Conservation (phyloP, 2,113 vertebrate species). For the Pelecanoides urinatrix region DNA sequence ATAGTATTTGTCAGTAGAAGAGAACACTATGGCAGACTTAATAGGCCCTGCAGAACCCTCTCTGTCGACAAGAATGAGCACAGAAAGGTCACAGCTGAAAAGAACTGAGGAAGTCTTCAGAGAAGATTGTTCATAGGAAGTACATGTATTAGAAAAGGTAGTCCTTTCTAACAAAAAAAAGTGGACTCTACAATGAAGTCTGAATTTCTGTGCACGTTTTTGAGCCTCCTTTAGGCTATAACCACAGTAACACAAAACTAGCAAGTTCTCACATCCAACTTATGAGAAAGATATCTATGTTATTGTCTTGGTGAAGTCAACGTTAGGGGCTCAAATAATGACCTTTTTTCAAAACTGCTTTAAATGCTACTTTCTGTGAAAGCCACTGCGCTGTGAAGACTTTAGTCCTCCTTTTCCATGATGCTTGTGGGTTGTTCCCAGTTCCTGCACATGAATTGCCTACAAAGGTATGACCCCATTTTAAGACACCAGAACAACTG, state of each 20-base stretch:
- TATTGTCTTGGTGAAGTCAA: not conserved
- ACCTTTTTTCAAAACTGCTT: not conserved
- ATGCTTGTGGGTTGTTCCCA: not conserved
- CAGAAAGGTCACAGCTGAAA: not conserved
- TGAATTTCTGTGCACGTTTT: not conserved
- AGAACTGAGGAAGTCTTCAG: not conserved
- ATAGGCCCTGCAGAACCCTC: not conserved
- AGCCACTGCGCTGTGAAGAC: not conserved
- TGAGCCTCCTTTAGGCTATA: not conserved
- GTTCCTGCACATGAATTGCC: not conserved
- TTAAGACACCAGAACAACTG: not conserved
- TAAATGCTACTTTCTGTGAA: not conserved
- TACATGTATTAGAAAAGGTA: not conserved
- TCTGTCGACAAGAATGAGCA: not conserved
- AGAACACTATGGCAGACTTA: not conserved
- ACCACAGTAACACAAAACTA: not conserved
- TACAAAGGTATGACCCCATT: not conserved
- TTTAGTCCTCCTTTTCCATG: not conserved
- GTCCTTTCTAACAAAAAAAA: not conserved
- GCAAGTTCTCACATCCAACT: not conserved
- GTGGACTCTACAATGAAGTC: not conserved
- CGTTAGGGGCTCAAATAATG: not conserved
- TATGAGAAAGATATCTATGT: not conserved
- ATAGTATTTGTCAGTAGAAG: not conserved
- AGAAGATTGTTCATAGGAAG: not conserved